Evolutionary conservation across 2,113 vertebrate genomes (phyloP), one percentile per base, ranked within the genome.

Genomic region (Halcyon senegalensis): DNA sequence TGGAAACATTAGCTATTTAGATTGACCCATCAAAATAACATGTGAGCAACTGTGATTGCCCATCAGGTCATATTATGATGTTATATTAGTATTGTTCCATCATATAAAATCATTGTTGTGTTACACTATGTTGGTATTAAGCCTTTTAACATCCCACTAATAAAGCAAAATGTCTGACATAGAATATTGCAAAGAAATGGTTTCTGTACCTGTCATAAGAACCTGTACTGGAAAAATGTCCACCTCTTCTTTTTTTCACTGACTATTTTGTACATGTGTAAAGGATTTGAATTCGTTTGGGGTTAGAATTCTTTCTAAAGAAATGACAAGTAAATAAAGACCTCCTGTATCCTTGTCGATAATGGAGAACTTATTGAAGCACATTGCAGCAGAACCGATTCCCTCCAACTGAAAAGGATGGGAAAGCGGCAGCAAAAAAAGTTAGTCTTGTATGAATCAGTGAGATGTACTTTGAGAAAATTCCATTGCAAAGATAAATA

Each of bases 41-140:
- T 83, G 25, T 94, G 94, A 96, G 83, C 59, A 74, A 39, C 70
- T 92, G 3, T 93, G 95, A 95, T 87, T 92, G n/a, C 89, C 62
- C 64, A 81, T 95, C 91, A 89, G 51, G 67, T 79, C 67, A 41
- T 56, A 73, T 96, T 91, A 94, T 89, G 74, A 79, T 59, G 12
- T 81, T 86, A 16, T 74, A 20, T 51, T 67, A 77, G 16, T 60
- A 39, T 69, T 90, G 23, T 58, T 89, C 74, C 78, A 74, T 95
- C 87, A 87, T 69, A 89, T 82, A 56, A 60, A 51, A 95, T 94
- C 90, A 96, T 74, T 15, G 3, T 75, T 94, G 28, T 37, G 41
- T 86, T 87, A 70, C 18, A 75, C 17, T 25, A 4, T 46, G 31
- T 66, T 67, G 31, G 44, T 62, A 72, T 69, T 81, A 87, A 62